Evolutionary conservation across 1,140 invertebrate genomes (phyloP), one percentile per base, ranked within the genome.

Genomic region (Heliconius himera): DNA sequence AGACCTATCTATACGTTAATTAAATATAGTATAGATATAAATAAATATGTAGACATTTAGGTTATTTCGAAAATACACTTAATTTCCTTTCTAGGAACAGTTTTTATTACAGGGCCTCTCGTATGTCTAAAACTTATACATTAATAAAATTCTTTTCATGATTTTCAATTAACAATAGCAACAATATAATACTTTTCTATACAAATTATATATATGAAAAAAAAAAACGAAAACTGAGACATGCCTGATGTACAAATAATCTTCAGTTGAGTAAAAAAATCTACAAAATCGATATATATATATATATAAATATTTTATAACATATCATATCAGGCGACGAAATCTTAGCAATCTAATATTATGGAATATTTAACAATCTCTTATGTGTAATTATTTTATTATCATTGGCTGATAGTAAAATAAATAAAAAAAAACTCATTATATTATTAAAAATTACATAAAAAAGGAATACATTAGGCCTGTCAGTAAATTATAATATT

Each of bases 11-110:
- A 84, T 82, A 84, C 77, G 83, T 85, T 84, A 83, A 20, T 20
- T 51, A 20, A 51, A 51, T 51, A 51, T 51, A 51, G 54, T 26
- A 29, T 16, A 66, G 60, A 66, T 29, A 29, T 29, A 66, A 84
- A 86, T 89, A 87, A 83, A 80, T 83, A 82, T 86, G 71, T 41
- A 72, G 73, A 85, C 84, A 85, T 60, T 56, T 54, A 79, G 66
- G 70, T 76, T 73, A 22, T 49, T 74, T 80, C 2, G 26, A 71
- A 77, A 51, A 49, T 73, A 77, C 41, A 77, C 51, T 77, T 71
- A 77, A 72, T 41, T 66, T 77, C 76, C 76, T 70, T 72, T 29
- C 2, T 77, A 77, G 76, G 76, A 77, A 77, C 76, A 70, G 76
- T 29, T 77, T 66, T 77, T 71, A 38, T 29, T 36, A 75, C 66